Evolutionary conservation across 2,888 invertebrate species (phyloP).

Genomic region (Campoplex capitator): DNA sequence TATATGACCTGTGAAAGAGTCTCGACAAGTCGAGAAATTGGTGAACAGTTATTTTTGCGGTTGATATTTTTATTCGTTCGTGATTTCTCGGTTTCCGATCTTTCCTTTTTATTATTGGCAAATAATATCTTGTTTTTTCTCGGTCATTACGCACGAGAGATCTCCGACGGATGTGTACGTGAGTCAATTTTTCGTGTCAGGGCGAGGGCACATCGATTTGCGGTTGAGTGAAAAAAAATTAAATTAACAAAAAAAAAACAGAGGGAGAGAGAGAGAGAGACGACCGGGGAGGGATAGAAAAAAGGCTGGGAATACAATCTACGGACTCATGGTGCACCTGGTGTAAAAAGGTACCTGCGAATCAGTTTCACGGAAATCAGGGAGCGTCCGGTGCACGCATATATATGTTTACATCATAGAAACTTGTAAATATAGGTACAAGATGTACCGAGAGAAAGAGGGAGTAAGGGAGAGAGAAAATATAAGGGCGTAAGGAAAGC

Average conservation of each 20-base stretch:
- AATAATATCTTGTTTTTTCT: slow-evolving; percentile 44
- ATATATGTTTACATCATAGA: slow-evolving; percentile 34
- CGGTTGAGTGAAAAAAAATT: slow-evolving; percentile 39
- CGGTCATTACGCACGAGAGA: slow-evolving; percentile 21
- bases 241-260: background rate
- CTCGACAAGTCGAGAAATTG: slow-evolving; percentile 38
- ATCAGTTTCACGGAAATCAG: slow-evolving; percentile 65
- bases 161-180: slow-evolving; percentile 31
- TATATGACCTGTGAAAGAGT: slow-evolving; percentile 19
- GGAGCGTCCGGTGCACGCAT: slow-evolving; percentile 53
- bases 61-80: slow-evolving; percentile 19
- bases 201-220: slow-evolving; percentile 32
- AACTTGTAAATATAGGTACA: background rate
- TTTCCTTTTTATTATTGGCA: slow-evolving; percentile 50
- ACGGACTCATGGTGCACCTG: slow-evolving; percentile 22
- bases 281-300: background rate
- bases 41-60: slow-evolving; percentile 25
- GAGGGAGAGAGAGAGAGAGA: background rate
- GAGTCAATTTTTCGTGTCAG: slow-evolving; percentile 43
- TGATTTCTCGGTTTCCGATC: slow-evolving; percentile 1
- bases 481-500: slow-evolving; percentile 61
- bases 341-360: slow-evolving; percentile 52
- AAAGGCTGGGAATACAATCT: slow-evolving; percentile 13
- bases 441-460: slow-evolving; percentile 9
- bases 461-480: background rate